Conservation (phyloP, 2,113 vertebrate species). For the Bagarius yarrelli region DNA sequence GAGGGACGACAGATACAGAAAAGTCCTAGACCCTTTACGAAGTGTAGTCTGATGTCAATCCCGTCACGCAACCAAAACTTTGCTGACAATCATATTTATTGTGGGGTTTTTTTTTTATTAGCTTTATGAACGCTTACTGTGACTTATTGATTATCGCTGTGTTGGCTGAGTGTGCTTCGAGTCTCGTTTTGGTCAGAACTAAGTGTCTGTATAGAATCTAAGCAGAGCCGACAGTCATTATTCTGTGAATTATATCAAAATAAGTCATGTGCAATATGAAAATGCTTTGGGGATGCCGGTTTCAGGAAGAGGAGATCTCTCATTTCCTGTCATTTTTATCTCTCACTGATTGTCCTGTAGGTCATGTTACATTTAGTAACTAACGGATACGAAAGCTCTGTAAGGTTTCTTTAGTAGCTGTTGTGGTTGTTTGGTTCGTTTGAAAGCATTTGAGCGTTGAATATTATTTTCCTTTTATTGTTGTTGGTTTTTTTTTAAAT, state of each 20-base stretch:
- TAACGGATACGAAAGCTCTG: no score
- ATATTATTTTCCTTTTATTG: not conserved
- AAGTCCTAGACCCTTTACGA: conserved; percentile 42
- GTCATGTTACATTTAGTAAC: no score
- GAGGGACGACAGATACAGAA: not conserved
- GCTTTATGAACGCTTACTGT: not conserved
- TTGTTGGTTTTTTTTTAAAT: not conserved
- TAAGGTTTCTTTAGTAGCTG: no score
- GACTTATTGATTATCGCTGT: not conserved
- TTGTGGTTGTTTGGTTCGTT: no score
- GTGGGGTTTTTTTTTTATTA: not conserved
- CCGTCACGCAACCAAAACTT: conserved; percentile 38
- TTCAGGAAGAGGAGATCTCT: not conserved
- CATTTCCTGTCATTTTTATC: no score
- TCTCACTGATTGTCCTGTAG: no score
- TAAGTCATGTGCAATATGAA: conserved; percentile 29
- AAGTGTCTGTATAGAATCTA: conserved; percentile 10
- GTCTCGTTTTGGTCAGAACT: conserved; percentile 20
- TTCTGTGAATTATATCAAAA: conserved; percentile 24
- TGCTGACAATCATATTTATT: conserved; percentile 46
- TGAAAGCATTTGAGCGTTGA: not conserved
- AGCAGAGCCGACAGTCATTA: conserved; percentile 9
- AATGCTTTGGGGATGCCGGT: not conserved
- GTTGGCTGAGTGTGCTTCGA: conserved; percentile 5
- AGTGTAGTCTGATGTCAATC: conserved; percentile 49